phyloP scores from a whole-genome alignment of 1,140 invertebrate genomes.

The Pseudomyrmex dendroicus region DNA sequence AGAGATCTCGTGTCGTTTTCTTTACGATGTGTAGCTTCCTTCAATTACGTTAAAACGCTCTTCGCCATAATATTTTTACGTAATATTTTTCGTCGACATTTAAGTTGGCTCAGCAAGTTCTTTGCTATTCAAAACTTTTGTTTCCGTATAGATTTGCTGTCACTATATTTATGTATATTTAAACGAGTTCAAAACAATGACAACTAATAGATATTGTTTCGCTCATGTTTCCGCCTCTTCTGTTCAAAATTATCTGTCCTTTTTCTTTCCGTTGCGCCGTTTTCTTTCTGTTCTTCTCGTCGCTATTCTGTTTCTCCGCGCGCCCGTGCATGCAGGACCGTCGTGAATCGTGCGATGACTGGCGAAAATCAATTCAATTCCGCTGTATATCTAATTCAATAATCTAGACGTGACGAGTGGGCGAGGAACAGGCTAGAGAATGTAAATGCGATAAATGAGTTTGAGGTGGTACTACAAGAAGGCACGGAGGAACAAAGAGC shows the following conservation, averaged over 20 bases:
- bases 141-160: no score
- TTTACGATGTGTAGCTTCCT: no score
- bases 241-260: not conserved
- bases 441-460: constrained; percentile 81
- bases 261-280: constrained; percentile 15
- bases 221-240: constrained; percentile 15
- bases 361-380: constrained; percentile 83
- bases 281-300: constrained; percentile 13
- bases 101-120: no score
- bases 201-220: not conserved
- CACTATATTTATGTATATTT: no score
- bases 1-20: not conserved
- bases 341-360: constrained; percentile 77
- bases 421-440: constrained; percentile 66
- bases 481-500: constrained; percentile 67
- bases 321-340: constrained; percentile 61
- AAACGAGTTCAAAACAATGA: no score
- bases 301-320: constrained; percentile 15
- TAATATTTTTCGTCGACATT: no score
- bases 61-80: no score
- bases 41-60: no score
- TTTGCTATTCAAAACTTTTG: no score
- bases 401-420: constrained; percentile 76
- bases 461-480: constrained; percentile 51
- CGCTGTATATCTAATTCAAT: constrained; percentile 81